Evolutionary conservation across 2,113 vertebrate species (phyloP).

Genomic region (Pelodiscus sinensis): DNA sequence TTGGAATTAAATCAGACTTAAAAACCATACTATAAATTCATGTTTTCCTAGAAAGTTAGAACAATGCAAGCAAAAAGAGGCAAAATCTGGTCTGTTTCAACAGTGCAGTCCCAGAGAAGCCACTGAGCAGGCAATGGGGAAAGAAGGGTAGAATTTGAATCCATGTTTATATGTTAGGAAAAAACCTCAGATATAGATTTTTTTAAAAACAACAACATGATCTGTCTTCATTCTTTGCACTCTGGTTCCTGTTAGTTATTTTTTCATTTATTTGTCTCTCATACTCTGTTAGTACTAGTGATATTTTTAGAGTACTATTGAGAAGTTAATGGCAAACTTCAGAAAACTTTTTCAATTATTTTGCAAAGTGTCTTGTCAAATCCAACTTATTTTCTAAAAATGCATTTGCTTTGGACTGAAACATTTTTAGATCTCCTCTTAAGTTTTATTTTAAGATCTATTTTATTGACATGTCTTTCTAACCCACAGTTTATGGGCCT

Average conservation of each 20-base stretch:
- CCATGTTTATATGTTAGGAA: background rate
- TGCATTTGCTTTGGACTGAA: rapidly evolving
- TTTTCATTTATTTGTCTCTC: background rate
- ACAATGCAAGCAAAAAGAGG: background rate
- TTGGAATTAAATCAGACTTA: background rate
- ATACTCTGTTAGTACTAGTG: background rate
- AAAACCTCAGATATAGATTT: background rate
- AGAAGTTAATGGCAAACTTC: constrained; percentile 1
- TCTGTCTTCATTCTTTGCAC: background rate
- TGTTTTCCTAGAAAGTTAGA: constrained; percentile 12
- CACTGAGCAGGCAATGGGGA: background rate
- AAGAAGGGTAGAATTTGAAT: background rate
- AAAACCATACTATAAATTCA: background rate
- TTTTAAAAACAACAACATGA: background rate
- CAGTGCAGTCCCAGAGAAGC: background rate
- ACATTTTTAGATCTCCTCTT: background rate
- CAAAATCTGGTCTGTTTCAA: background rate
- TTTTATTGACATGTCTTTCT: background rate
- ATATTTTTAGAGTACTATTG: background rate
- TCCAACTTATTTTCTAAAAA: background rate
- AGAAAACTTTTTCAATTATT: background rate
- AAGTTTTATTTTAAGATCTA: background rate
- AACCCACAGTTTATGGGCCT: background rate
- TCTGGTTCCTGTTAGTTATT: rapidly evolving
- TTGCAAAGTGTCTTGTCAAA: background rate